Evolutionary conservation across 2,113 vertebrate genomes (phyloP).

Genomic region (Cinclus mexicanus): DNA sequence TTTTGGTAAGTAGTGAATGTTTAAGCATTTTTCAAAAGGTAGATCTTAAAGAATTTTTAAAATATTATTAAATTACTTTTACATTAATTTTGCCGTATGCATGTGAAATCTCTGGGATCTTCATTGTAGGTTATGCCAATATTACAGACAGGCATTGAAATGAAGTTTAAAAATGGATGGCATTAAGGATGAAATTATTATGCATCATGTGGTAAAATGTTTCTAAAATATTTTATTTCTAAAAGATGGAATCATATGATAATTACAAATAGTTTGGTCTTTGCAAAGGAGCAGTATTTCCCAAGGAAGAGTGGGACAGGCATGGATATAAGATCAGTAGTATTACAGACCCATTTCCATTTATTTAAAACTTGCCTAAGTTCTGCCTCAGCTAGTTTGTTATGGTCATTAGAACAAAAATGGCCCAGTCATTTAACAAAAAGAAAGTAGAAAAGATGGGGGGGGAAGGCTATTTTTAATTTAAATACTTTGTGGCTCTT

Average conservation of each 20-base stretch:
- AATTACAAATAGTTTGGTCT: neutral
- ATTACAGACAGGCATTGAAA: neutral
- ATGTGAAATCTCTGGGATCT: neutral
- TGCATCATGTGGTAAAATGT: neutral
- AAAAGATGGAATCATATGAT: neutral
- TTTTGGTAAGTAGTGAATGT: neutral
- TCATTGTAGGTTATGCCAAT: neutral
- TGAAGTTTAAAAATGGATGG: neutral
- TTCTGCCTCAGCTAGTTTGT: neutral
- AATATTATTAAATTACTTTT: neutral
- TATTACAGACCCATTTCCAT: neutral
- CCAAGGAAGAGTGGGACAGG: neutral
- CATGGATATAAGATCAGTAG: neutral
- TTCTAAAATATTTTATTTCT: neutral
- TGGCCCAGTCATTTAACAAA: neutral
- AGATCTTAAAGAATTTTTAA: neutral
- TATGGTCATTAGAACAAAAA: neutral
- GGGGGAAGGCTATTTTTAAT: neutral
- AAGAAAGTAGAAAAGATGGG: neutral
- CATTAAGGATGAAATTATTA: neutral
- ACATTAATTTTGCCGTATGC: neutral
- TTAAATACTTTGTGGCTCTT: neutral
- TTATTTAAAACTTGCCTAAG: neutral
- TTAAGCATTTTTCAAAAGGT: neutral
- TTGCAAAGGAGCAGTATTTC: neutral